A percentile compares a stretch with the other conserved stretches of the same genome.
These are phyloP conservation scores for Antennarius maculatus DNA, from an alignment of 2,797 vertebrate species.

Conservation along the genomic window DNA sequence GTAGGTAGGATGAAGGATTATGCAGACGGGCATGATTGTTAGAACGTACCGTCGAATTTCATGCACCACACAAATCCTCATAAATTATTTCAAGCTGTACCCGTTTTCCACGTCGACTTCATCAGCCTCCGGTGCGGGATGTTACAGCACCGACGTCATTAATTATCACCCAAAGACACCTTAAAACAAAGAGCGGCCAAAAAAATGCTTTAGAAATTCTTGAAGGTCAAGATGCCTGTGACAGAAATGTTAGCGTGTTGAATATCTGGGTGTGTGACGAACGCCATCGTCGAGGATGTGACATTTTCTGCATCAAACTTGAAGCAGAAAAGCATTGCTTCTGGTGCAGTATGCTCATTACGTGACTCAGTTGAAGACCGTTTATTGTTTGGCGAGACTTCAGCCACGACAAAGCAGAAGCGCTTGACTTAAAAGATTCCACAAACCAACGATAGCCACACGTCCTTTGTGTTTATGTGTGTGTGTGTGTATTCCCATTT, in stretches of 20 bases:
- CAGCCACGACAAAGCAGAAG: conserved; percentile 12
- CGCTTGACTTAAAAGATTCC: conserved; percentile 33
- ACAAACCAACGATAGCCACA: conserved; percentile 29
- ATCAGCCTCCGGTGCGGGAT: conserved; percentile 44
- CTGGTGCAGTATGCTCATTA: conserved; percentile 28
- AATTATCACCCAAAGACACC: conserved; percentile 37
- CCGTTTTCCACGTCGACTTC: conserved; percentile 42
- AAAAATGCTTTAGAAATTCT: conserved; percentile 13
- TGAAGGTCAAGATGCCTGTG: conserved; percentile 11
- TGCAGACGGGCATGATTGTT: conserved; percentile 18
- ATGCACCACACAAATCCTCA: conserved; percentile 42
- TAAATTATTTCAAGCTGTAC: conserved; percentile 45
- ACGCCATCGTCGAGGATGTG: conserved; percentile 17
- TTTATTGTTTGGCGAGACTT: conserved; percentile 24
- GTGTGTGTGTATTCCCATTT: background rate
- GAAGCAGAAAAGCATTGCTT: conserved; percentile 15
- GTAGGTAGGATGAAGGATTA: conserved; percentile 29
- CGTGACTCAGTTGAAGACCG: conserved; percentile 15
- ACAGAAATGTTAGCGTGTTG: conserved; percentile 14
- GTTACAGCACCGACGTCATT: conserved; percentile 41
- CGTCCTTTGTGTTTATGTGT: conserved; percentile 5
- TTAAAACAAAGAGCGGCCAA: conserved; percentile 42
- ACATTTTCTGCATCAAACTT: conserved; percentile 50
- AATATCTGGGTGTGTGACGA: background rate
- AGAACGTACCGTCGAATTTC: conserved; percentile 30